phyloP scores from a whole-genome alignment of 2,113 vertebrate genomes.

The Prochilodus magdalenae region DNA sequence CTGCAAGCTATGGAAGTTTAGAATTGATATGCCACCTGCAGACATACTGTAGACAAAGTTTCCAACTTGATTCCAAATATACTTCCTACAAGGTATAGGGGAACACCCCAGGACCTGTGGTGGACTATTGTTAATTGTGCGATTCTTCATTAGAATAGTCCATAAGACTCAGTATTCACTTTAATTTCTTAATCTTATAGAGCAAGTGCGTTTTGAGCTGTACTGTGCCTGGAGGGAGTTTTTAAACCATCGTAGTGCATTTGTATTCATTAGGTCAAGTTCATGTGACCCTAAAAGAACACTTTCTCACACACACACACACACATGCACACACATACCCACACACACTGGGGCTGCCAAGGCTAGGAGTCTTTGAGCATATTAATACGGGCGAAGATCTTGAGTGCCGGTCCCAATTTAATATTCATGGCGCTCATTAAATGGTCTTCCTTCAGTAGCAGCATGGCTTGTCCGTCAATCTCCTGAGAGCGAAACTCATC shows the following conservation, averaged over 20 bases:
- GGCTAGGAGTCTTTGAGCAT: slow-evolving; percentile 98
- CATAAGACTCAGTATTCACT: background rate
- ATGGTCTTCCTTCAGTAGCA: slow-evolving; percentile 95
- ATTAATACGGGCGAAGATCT: slow-evolving; percentile 96
- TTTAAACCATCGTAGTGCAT: slow-evolving; percentile 50
- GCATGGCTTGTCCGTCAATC: slow-evolving; percentile 94
- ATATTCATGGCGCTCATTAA: slow-evolving; percentile 99
- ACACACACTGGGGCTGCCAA: slow-evolving; percentile 21
- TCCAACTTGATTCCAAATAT: background rate
- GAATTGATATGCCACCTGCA: background rate
- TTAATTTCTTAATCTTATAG: slow-evolving; percentile 9
- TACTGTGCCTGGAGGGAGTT: background rate
- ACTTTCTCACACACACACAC: slow-evolving; percentile 26
- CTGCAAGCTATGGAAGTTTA: background rate
- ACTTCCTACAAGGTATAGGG: background rate
- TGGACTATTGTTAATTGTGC: slow-evolving; percentile 28
- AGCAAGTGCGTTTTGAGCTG: slow-evolving; percentile 36
- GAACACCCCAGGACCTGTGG: slow-evolving; percentile 2
- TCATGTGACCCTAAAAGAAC: slow-evolving; percentile 37
- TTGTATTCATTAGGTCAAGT: slow-evolving; percentile 38
- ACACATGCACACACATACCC: slow-evolving; percentile 24
- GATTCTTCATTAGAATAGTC: slow-evolving; percentile 42
- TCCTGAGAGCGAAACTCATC: slow-evolving; percentile 96
- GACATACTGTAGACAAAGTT: background rate
- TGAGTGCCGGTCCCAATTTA: slow-evolving; percentile 94